Base-by-base conservation (phyloP, 2,113 vertebrate species). In the Oncorhynchus nerka region DNA sequence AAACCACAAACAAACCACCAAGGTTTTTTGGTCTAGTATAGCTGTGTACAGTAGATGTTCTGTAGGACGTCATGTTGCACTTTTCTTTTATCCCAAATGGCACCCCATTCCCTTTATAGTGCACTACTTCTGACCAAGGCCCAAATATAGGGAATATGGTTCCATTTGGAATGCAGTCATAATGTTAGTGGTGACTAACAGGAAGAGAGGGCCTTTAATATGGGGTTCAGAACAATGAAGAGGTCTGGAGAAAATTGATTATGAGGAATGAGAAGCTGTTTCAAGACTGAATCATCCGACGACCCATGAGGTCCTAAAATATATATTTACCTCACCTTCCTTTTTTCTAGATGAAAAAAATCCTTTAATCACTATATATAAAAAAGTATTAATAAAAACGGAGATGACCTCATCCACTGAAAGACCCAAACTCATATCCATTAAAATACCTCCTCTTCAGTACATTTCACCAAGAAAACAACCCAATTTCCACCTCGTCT, bases 221-320 rank as follows among this genome's bases (percentile, higher is more conserved):
- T 1, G 49, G 49, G 13, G 49, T 16, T 51, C 15, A 3, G 49
- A 51, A 51, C 15, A 13, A 3, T 51, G 49, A 15, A 51, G 48
- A 51, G 13, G 49, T 13, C 9, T 51, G 49, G 15, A 4, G 15
- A 4, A 51, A 51, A 51, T 13, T 4, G 11, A 51, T 51, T 51
- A 51, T 15, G 15, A 13, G 13, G 9, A 11, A 83, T 85, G 66
- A 39, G 57, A 9, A 78, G 49, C 39, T 76, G 76, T 2, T 34
- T 34, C 34, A 84, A 69, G 74, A 26, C 59, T 91, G 88, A 89
- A 57, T 89, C 86, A 87, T 77, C 64, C 59, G 69, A 32, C 67
- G 75, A 15, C 1, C 1, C 0, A 84, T 55, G 45, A 84, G 48
- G 45, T 65, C 48, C 81, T n/a, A 76, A 85, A 86, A 75, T 71